Evolutionary conservation across 2,797 vertebrate genomes (phyloP).

Genomic region (Myotis planiceps): DNA sequence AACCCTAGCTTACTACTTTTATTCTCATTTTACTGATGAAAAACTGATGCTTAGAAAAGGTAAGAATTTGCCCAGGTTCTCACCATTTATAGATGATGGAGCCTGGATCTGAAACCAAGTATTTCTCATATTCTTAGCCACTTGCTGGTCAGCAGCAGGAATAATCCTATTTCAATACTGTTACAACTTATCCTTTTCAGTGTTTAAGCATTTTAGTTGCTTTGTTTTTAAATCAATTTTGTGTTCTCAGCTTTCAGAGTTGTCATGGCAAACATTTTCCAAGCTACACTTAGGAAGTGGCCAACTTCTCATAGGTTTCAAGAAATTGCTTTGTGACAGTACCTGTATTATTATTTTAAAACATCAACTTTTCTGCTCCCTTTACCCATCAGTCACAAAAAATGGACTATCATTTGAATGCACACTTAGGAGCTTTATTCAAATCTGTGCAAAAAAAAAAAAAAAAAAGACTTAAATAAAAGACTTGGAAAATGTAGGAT

Average conservation of each 20-base stretch:
- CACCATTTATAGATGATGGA: too few relatives aligned
- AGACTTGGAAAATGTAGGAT: background rate
- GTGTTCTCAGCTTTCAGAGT: background rate
- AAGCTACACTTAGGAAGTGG: background rate
- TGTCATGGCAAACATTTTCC: background rate
- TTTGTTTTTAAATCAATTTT: background rate
- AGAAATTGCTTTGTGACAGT: background rate
- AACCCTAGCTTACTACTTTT: background rate
- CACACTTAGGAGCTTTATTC: background rate
- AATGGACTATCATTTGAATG: background rate
- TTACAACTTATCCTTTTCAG: too few relatives aligned
- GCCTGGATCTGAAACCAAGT: background rate
- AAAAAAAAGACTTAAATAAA: background rate
- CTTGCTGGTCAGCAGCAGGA: background rate
- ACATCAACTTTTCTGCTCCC: background rate
- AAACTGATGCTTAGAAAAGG: background rate
- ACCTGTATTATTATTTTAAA: background rate
- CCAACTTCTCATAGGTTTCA: background rate
- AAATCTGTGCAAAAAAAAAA: background rate
- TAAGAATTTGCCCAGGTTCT: background rate
- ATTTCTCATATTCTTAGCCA: too few relatives aligned
- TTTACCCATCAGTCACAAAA: background rate
- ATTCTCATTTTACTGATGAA: background rate
- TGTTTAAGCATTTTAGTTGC: background rate
- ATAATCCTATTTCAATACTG: too few relatives aligned